Evolutionary conservation across 1,140 invertebrate species (phyloP).

Genomic region (Triops cancriformis): DNA sequence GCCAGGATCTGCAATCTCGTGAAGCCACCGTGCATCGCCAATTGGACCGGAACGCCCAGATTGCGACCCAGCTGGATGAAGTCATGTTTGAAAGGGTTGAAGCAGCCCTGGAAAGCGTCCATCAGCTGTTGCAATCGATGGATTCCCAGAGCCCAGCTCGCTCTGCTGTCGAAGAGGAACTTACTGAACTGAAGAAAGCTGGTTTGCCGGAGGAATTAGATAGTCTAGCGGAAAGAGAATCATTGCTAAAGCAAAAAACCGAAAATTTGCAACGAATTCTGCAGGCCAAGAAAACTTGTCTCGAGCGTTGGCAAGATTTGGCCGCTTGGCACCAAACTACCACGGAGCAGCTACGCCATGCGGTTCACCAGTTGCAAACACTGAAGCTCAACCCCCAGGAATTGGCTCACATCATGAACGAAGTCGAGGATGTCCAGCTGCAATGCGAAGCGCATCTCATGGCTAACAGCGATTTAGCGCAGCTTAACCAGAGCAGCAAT

Average conservation of each 20-base stretch:
- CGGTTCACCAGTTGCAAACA: slow-evolving; percentile 67
- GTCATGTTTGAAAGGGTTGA: slow-evolving; percentile 70
- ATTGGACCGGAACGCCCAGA: slow-evolving; percentile 65
- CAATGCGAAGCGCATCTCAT: slow-evolving; percentile 60
- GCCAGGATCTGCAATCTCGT: slow-evolving; percentile 73
- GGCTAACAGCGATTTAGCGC: slow-evolving; percentile 57
- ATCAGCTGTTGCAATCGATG: slow-evolving; percentile 68
- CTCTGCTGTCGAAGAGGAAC: slow-evolving; percentile 65
- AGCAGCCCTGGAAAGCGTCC: slow-evolving; percentile 63
- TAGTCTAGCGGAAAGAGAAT: slow-evolving; percentile 62
- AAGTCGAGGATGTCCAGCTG: slow-evolving; percentile 51
- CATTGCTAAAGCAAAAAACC: slow-evolving; percentile 42
- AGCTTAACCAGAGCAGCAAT: slow-evolving; percentile 45
- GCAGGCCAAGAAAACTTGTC: slow-evolving; percentile 57
- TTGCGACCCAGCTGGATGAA: slow-evolving; percentile 67
- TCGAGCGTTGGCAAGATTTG: slow-evolving; percentile 76
- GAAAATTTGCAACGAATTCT: slow-evolving; percentile 60
- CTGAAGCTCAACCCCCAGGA: slow-evolving; percentile 60
- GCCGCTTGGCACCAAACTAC: slow-evolving; percentile 70
- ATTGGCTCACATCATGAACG: slow-evolving; percentile 35
- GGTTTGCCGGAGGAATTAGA: slow-evolving; percentile 60
- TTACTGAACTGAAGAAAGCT: slow-evolving; percentile 62
- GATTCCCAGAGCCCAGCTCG: slow-evolving; percentile 65
- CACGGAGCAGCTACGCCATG: slow-evolving; percentile 66
- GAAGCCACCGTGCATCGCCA: slow-evolving; percentile 72